A percentile compares a stretch with the other conserved stretches of the same genome.
phyloP scores from a whole-genome alignment of 92 coral and sea anemone genomes.

The Palythoa grandiflora region DNA sequence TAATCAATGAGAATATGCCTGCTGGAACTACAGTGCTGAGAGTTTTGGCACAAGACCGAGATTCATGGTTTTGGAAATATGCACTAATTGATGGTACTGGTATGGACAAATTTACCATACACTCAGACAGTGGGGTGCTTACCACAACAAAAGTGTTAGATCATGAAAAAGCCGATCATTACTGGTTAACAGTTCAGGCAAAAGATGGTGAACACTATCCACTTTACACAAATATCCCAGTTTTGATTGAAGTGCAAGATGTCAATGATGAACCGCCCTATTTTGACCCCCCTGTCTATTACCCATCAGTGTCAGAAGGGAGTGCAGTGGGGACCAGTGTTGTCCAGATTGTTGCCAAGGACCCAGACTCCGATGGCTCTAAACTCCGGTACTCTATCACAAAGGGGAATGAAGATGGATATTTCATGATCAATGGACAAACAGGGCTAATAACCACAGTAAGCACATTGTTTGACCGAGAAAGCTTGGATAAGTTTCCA shows the following conservation, averaged over 20 bases:
- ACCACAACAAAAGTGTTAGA: constrained; percentile 73
- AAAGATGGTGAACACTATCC: constrained; percentile 80
- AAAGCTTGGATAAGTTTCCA: constrained; percentile 56
- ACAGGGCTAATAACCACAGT: constrained; percentile 87
- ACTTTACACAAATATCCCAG: constrained; percentile 83
- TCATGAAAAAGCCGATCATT: constrained; percentile 82
- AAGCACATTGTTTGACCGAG: constrained; percentile 71
- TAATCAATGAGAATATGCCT: constrained; percentile 74
- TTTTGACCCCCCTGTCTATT: constrained; percentile 91
- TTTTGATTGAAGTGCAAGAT: constrained; percentile 78
- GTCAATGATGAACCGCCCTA: constrained; percentile 85
- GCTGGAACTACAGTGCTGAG: constrained; percentile 68
- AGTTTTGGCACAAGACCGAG: constrained; percentile 60
- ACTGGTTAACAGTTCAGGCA: constrained; percentile 94
- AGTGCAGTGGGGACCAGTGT: constrained; percentile 71
- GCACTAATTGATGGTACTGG: constrained; percentile 99
- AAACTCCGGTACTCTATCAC: constrained; percentile 74
- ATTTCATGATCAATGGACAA: constrained; percentile 71
- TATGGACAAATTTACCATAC: constrained; percentile 82
- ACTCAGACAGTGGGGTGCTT: constrained; percentile 79
- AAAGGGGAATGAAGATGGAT: constrained; percentile 77
- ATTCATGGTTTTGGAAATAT: constrained; percentile 79
- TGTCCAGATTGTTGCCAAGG: constrained; percentile 80
- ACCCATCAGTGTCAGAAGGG: constrained; percentile 83
- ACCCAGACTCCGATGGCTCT: constrained; percentile 83